These are phyloP conservation scores for Hermaeophaga mercurialis DNA, from an alignment of 2,888 invertebrate species.

Conservation along the genomic window DNA sequence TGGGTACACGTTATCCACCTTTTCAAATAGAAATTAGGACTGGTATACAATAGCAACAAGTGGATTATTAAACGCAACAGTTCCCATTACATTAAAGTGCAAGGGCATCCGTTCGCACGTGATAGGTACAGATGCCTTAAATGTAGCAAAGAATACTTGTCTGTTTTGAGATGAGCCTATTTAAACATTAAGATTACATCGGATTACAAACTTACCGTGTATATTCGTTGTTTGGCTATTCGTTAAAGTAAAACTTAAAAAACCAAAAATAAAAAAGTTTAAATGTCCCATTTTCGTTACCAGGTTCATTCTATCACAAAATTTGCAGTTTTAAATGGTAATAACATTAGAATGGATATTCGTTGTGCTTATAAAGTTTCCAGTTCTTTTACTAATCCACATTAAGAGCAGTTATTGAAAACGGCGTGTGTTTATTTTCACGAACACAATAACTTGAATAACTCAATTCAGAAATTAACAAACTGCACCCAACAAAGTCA, in stretches of 20 bases:
- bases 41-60: conserved; percentile 11
- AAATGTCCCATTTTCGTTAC: conserved; percentile 29
- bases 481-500: conserved; percentile 19
- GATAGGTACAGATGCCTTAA: conserved; percentile 11
- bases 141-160: conserved; percentile 1
- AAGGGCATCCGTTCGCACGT: conserved; percentile 11
- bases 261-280: conserved; percentile 19
- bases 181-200: conserved; percentile 12
- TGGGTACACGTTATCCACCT: background rate
- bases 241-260: conserved; percentile 21
- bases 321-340: conserved; percentile 17
- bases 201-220: conserved; percentile 10
- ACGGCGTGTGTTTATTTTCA: conserved; percentile 13
- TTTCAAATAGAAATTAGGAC: background rate
- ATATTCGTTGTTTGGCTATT: conserved; percentile 16
- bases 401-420: conserved; percentile 15
- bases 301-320: conserved; percentile 20
- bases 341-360: conserved; percentile 18
- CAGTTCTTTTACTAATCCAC: conserved; percentile 14
- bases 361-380: conserved; percentile 12
- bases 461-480: conserved; percentile 21
- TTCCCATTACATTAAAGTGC: background rate
- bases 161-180: conserved; percentile 5
- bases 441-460: conserved; percentile 8
- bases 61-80: conserved; percentile 9